phyloP scores from a whole-genome alignment of 2,113 vertebrate species.

The Gallinago paraguaiae region DNA sequence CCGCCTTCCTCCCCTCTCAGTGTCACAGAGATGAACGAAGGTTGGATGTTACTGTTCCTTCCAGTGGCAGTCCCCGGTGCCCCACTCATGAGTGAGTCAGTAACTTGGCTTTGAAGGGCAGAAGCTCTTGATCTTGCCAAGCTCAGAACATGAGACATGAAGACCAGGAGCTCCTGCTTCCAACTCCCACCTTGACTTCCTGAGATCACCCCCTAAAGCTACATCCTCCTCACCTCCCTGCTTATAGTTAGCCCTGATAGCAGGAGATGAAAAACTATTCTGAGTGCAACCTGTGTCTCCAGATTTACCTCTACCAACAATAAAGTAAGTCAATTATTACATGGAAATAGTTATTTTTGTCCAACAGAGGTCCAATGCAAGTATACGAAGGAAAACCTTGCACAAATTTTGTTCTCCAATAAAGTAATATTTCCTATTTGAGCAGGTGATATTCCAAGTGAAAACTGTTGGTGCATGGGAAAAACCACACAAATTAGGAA shows the following conservation, averaged over 20 bases:
- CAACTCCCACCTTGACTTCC: neutral
- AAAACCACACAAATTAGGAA: neutral
- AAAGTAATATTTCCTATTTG: neutral
- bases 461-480: neutral
- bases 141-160: neutral
- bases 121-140: neutral
- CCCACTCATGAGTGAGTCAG: neutral
- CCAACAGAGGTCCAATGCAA: neutral
- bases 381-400: neutral
- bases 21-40: neutral
- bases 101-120: neutral
- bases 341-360: neutral
- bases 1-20: neutral
- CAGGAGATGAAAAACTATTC: neutral
- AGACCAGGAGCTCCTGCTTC: neutral
- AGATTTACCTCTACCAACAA: neutral
- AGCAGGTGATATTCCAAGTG: neutral
- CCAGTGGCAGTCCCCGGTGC: rapidly evolving
- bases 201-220: neutral
- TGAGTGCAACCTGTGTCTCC: neutral
- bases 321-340: neutral
- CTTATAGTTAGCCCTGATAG: neutral
- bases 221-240: neutral
- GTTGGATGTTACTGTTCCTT: neutral
- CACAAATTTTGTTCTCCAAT: neutral